A percentile compares a stretch with the other conserved stretches of the same genome.
Evolutionary conservation across 2,888 invertebrate genomes (phyloP).

Genomic region (Megamerina dolium): DNA sequence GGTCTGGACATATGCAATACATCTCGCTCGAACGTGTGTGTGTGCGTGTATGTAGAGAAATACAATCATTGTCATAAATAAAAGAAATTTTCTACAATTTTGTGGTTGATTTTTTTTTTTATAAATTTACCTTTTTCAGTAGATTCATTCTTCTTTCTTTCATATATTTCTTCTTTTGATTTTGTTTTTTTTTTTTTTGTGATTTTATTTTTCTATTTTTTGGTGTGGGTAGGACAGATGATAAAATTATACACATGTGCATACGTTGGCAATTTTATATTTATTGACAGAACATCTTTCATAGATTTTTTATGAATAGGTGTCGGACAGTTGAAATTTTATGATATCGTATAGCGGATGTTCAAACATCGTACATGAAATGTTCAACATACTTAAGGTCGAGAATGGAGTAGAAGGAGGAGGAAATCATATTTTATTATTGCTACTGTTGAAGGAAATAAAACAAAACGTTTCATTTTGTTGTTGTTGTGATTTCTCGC

Average conservation of each 20-base stretch:
- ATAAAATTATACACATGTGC: too few species aligned
- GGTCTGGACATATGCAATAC: constrained; percentile 44
- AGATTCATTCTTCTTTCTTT: constrained; percentile 1
- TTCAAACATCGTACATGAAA: too few species aligned
- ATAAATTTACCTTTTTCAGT: constrained; percentile 19
- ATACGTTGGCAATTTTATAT: constrained; percentile 40
- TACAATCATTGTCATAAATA: constrained; percentile 10
- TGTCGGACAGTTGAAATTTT: constrained; percentile 22
- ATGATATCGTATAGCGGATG: neutral
- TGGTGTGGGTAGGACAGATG: neutral
- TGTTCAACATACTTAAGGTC: too few species aligned
- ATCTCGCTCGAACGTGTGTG: too few species aligned
- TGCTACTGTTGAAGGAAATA: too few species aligned
- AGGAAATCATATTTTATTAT: too few species aligned
- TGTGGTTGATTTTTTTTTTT: constrained; percentile 23
- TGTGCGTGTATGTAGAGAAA: too few species aligned
- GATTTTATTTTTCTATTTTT: constrained; percentile 18
- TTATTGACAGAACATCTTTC: constrained; percentile 34
- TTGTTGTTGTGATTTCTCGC: too few species aligned
- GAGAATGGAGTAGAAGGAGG: too few species aligned
- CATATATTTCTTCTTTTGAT: too few species aligned
- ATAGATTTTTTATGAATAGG: constrained; percentile 25
- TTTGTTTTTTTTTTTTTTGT: too few species aligned
- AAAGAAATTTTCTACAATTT: constrained; percentile 21
- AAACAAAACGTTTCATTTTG: too few species aligned